phyloP scores from a whole-genome alignment of 2,888 invertebrate genomes.

The Pseudoips prasinana region DNA sequence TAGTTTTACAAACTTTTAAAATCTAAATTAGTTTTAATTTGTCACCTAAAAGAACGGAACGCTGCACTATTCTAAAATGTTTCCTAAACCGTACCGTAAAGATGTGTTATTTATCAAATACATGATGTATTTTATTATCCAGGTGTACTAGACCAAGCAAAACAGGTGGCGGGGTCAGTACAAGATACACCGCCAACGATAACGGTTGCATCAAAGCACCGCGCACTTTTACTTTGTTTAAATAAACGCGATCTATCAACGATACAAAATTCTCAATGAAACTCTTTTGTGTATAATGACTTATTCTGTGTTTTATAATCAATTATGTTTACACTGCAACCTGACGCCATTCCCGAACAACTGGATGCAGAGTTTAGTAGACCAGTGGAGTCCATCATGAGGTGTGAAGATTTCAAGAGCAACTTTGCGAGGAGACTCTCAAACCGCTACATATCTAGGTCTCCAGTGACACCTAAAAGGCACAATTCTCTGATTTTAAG shows the following conservation, averaged over 20 bases:
- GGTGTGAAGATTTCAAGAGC: slow-evolving; percentile 75
- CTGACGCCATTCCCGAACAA: slow-evolving; percentile 36
- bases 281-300: slow-evolving; percentile 37
- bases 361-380: slow-evolving; percentile 61
- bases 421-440: slow-evolving; percentile 74
- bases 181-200: slow-evolving; percentile 25
- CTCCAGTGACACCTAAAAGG: slow-evolving; percentile 45
- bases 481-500: slow-evolving; percentile 50
- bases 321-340: slow-evolving; percentile 55
- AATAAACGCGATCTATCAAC: not conserved
- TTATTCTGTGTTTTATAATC: slow-evolving; percentile 37
- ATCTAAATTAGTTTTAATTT: too few species aligned
- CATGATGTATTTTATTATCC: too few species aligned
- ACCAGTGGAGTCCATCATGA: slow-evolving; percentile 75
- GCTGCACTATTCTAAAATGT: too few species aligned
- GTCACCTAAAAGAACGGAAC: too few species aligned
- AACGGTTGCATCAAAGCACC: slow-evolving; percentile 33
- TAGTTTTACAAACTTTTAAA: too few species aligned
- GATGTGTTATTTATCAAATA: too few species aligned
- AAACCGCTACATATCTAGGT: slow-evolving; percentile 62
- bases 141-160: too few species aligned
- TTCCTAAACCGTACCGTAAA: too few species aligned
- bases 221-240: slow-evolving; percentile 19
- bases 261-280: slow-evolving; percentile 38
- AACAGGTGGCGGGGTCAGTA: too few species aligned